Evolutionary conservation across 1,140 invertebrate species (phyloP).

Genomic region (Protaetia brevitarsis): DNA sequence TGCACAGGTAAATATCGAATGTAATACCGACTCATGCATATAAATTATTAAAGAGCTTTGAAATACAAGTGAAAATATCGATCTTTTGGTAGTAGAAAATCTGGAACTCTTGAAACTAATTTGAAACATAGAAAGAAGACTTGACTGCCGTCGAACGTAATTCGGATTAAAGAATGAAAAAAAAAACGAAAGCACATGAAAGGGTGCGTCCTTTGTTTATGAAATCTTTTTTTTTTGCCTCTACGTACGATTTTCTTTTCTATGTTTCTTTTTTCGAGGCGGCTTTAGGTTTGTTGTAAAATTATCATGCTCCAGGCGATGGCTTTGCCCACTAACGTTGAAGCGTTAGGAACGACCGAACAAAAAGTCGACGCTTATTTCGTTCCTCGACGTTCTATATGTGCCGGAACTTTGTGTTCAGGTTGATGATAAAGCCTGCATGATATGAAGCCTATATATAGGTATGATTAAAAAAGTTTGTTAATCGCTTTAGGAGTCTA

Average conservation of each 20-base stretch:
- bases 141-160: not conserved
- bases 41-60: constrained; percentile 8
- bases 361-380: not conserved
- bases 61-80: not conserved
- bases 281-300: no score
- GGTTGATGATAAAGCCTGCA: no score
- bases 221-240: not conserved
- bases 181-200: not conserved
- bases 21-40: not conserved
- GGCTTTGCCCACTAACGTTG: not conserved
- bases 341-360: not conserved
- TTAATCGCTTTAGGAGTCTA: no score
- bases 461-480: no score
- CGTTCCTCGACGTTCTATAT: not conserved
- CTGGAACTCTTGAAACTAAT: not conserved
- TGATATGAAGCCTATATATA: no score
- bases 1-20: no score
- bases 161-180: not conserved
- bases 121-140: not conserved
- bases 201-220: not conserved
- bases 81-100: not conserved
- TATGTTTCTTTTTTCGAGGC: no score
- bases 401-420: no score
- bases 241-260: no score
- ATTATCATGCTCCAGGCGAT: not conserved